Conservation (phyloP, 1,140 invertebrate species). For the Asbolus verrucosus region DNA sequence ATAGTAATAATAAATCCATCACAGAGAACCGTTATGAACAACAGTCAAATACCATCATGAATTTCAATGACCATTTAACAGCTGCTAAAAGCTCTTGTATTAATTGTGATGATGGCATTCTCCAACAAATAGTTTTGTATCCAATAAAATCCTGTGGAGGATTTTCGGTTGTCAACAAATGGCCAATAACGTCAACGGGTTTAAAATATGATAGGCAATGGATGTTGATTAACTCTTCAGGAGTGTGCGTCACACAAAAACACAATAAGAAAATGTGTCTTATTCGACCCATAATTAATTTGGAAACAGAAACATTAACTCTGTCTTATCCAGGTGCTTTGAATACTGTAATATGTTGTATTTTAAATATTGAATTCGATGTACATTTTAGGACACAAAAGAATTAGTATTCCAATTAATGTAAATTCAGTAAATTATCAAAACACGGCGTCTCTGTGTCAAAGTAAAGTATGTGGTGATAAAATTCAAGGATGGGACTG, state of each 20-base stretch:
- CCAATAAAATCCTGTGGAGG: slow-evolving; percentile 95
- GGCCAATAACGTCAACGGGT: slow-evolving; percentile 80
- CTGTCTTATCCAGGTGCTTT: slow-evolving; percentile 77
- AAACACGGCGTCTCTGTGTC: slow-evolving; percentile 69
- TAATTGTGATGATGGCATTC: slow-evolving; percentile 25
- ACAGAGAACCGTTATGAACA: too few relatives aligned
- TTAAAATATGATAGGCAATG: slow-evolving; percentile 91
- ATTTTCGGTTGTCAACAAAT: slow-evolving; percentile 75
- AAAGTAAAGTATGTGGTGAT: slow-evolving; percentile 88
- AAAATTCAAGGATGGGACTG: slow-evolving; percentile 84
- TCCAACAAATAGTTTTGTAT: slow-evolving; percentile 84
- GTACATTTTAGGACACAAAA: slow-evolving; percentile 16
- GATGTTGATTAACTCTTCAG: slow-evolving; percentile 87
- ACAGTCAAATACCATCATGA: too few relatives aligned
- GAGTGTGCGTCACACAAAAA: slow-evolving; percentile 90
- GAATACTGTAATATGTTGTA: background rate
- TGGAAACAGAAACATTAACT: slow-evolving; percentile 71
- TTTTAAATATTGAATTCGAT: too few relatives aligned
- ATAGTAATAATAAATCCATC: too few relatives aligned
- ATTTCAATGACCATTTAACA: too few relatives aligned
- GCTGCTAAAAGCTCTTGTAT: too few relatives aligned
- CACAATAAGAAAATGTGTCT: slow-evolving; percentile 83
- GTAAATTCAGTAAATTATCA: background rate
- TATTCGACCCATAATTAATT: slow-evolving; percentile 80
- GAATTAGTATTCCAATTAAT: slow-evolving; percentile 2